A percentile compares a stretch with the other conserved stretches of the same genome.
Conservation (phyloP, 1,140 invertebrate genomes). For the Drosophila hydei region DNA sequence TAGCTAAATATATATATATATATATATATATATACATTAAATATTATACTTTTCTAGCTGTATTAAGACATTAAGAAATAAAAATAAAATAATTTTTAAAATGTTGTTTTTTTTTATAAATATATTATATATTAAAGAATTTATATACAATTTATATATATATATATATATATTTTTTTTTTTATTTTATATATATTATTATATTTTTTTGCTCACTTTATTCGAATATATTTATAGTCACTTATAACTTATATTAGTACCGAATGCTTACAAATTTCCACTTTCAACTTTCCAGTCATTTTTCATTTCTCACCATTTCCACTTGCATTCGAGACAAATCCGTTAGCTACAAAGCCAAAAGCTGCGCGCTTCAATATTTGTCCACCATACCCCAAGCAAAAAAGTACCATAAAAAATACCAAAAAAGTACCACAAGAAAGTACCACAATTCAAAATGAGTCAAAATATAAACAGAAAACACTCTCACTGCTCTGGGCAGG, state of each 20-base stretch:
- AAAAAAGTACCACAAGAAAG: conserved; percentile 1
- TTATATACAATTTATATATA: background rate
- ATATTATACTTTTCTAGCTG: too few species aligned
- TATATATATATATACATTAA: background rate
- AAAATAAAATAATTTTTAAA: too few species aligned
- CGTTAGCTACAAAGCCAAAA: conserved; percentile 22
- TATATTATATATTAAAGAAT: background rate
- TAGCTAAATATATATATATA: background rate
- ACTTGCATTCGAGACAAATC: conserved; percentile 52
- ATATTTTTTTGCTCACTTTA: too few species aligned
- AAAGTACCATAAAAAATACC: too few species aligned
- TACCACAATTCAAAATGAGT: conserved; percentile 18
- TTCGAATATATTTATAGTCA: too few species aligned
- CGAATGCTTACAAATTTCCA: too few species aligned
- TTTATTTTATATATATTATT: too few species aligned
- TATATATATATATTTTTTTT: background rate
- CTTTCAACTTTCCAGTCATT: background rate
- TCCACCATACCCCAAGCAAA: background rate
- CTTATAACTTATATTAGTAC: too few species aligned
- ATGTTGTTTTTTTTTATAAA: too few species aligned
- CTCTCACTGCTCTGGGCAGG: conserved; percentile 72
- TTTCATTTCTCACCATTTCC: conserved; percentile 1
- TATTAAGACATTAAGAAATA: too few species aligned
- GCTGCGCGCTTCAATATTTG: conserved; percentile 41
- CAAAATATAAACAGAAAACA: conserved; percentile 45